Evolutionary conservation across 2,797 vertebrate genomes (phyloP).

Genomic region (Varecia variegata): DNA sequence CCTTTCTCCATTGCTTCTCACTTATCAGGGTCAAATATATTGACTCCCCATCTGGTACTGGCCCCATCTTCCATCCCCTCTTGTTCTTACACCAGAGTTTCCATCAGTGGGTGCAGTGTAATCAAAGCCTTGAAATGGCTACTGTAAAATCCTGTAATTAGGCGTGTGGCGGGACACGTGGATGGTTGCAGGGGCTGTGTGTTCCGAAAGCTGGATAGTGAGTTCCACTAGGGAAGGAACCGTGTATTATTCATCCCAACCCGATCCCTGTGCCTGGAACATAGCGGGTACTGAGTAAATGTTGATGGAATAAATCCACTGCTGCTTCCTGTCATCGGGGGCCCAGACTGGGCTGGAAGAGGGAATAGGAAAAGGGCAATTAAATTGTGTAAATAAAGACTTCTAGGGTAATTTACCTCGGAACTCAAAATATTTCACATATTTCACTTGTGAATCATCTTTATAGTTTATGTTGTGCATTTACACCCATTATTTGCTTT

Average conservation of each 20-base stretch:
- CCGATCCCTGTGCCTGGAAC: background rate
- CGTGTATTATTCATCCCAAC: background rate
- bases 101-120: background rate
- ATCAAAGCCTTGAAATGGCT: constrained; percentile 40
- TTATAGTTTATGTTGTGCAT: constrained; percentile 24
- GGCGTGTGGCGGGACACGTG: background rate
- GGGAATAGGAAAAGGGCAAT: background rate
- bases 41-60: background rate
- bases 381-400: constrained; percentile 6
- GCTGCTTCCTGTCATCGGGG: background rate
- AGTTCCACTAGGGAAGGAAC: background rate
- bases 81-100: constrained; percentile 30
- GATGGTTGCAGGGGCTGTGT: background rate
- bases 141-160: constrained; percentile 37
- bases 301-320: constrained; percentile 9
- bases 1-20: background rate
- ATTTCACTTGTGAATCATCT: constrained; percentile 47
- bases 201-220: constrained; percentile 7
- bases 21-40: background rate
- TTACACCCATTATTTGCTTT: constrained; percentile 47
- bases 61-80: background rate
- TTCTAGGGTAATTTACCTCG: background rate
- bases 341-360: background rate
- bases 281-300: background rate
- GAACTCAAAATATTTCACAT: constrained; percentile 44